A percentile compares a stretch with the other conserved stretches of the same genome.
phyloP scores from a whole-genome alignment of 2,888 invertebrate species.

The Harpalus rubripes region DNA sequence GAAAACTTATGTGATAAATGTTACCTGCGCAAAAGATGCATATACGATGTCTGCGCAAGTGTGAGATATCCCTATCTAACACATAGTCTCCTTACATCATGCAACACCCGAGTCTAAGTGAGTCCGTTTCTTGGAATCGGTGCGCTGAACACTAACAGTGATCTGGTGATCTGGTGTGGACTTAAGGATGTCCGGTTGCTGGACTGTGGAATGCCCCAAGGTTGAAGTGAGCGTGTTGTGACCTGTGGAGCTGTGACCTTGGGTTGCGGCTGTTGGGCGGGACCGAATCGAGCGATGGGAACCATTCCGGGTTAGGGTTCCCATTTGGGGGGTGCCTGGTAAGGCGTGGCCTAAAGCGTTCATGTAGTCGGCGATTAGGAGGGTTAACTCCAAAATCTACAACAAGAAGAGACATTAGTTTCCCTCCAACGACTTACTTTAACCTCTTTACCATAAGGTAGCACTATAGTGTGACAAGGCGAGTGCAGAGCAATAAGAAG shows the following conservation, averaged over 20 bases:
- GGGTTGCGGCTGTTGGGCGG: constrained; percentile 73
- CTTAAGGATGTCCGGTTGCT: constrained; percentile 91
- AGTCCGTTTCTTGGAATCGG: constrained; percentile 78
- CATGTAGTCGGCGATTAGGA: constrained; percentile 96
- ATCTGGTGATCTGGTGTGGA: constrained; percentile 88
- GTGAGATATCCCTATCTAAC: constrained; percentile 36
- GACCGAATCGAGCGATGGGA: constrained; percentile 83
- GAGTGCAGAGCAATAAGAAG: too few relatives aligned
- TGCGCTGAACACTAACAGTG: constrained; percentile 75
- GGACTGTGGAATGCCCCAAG: constrained; percentile 75
- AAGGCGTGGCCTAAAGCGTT: constrained; percentile 89
- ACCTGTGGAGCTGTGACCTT: constrained; percentile 74
- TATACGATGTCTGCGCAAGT: neutral
- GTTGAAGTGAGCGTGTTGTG: constrained; percentile 73
- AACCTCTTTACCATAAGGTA: too few relatives aligned
- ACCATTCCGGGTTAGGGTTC: constrained; percentile 86
- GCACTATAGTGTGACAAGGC: too few relatives aligned
- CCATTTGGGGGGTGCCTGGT: constrained; percentile 89
- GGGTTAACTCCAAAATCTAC: constrained; percentile 92
- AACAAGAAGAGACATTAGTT: constrained; percentile 63
- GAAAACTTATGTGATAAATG: too few relatives aligned
- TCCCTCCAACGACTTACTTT: neutral
- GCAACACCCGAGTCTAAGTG: constrained; percentile 78
- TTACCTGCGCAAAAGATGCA: neutral
- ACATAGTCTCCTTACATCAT: constrained; percentile 73